phyloP scores from a whole-genome alignment of 2,888 invertebrate genomes.

The Troilus luridus region DNA sequence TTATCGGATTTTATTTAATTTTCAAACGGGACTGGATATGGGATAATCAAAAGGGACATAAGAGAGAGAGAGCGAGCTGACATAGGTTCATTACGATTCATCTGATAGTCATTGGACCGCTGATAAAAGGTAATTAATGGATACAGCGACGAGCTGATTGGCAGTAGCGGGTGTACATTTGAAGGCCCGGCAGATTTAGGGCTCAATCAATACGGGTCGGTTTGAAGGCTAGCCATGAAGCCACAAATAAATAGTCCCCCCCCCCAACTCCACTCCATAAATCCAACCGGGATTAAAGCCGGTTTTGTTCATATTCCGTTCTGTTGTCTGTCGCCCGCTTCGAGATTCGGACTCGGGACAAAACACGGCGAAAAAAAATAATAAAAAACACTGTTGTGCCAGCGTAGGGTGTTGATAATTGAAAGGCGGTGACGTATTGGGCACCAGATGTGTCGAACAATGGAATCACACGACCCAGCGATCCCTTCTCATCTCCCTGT shows the following conservation, averaged over 20 bases:
- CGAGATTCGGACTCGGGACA: slow-evolving; percentile 7
- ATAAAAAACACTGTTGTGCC: slow-evolving; percentile 54
- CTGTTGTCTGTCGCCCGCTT: not conserved
- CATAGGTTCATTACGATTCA: slow-evolving; percentile 37
- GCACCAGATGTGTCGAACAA: slow-evolving; percentile 57
- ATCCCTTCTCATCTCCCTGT: not conserved
- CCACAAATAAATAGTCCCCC: slow-evolving; percentile 58
- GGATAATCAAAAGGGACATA: slow-evolving; percentile 3
- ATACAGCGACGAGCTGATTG: not conserved
- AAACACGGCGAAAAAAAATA: slow-evolving; percentile 27
- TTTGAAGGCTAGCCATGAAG: slow-evolving; percentile 58
- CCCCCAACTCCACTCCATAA: slow-evolving; percentile 47
- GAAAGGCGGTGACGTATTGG: slow-evolving; percentile 60
- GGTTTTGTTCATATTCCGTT: slow-evolving; percentile 55
- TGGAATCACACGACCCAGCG: slow-evolving; percentile 41
- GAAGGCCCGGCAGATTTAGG: slow-evolving; percentile 51
- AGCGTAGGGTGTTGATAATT: slow-evolving; percentile 51
- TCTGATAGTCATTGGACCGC: not conserved
- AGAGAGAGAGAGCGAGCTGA: slow-evolving; percentile 21
- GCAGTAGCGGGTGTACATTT: slow-evolving; percentile 29
- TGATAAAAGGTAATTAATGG: slow-evolving; percentile 9
- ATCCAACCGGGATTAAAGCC: slow-evolving; percentile 53
- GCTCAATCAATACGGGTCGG: slow-evolving; percentile 56
- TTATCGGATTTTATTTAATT: not conserved
- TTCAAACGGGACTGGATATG: not conserved